Conservation (phyloP, 2,888 invertebrate genomes). For the Drosophila kuntzei region DNA sequence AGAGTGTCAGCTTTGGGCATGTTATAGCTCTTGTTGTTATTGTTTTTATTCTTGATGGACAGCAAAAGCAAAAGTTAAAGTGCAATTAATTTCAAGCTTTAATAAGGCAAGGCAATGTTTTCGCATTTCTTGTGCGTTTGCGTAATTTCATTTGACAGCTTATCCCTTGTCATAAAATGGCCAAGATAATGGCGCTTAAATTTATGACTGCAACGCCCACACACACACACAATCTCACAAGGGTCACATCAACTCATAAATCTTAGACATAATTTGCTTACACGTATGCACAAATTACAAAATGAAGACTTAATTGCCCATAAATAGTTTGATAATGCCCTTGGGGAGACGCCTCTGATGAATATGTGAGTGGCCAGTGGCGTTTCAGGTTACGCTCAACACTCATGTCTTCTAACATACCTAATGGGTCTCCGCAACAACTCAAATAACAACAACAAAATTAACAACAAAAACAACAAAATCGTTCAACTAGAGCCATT, state of each 20-base stretch:
- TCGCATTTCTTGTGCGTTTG: conserved; percentile 29
- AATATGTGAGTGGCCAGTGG: not conserved
- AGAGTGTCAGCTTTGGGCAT: conserved; percentile 2
- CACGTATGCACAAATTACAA: conserved; percentile 70
- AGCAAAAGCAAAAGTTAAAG: conserved; percentile 37
- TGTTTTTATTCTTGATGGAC: not conserved
- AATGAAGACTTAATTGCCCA: conserved; percentile 73
- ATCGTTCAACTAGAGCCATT: conserved; percentile 42
- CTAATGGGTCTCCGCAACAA: conserved; percentile 38
- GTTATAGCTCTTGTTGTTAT: conserved; percentile 2
- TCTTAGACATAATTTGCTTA: conserved; percentile 66
- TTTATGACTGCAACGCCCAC: conserved; percentile 45
- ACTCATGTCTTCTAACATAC: conserved; percentile 26
- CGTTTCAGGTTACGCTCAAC: conserved; percentile 65
- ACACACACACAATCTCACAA: conserved; percentile 21
- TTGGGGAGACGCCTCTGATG: conserved; percentile 20
- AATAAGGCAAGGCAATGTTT: conserved; percentile 48
- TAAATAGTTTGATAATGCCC: conserved; percentile 72
- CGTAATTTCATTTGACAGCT: conserved; percentile 56
- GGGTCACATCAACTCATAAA: conserved; percentile 55
- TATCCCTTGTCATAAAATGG: conserved; percentile 52
- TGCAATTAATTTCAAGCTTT: conserved; percentile 65
- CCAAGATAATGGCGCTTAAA: conserved; percentile 59
- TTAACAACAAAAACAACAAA: conserved; percentile 16
- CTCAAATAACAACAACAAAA: conserved; percentile 15